These are phyloP conservation scores for Solenopsis invicta DNA, from an alignment of 1,140 invertebrate genomes.

Conservation along the genomic window DNA sequence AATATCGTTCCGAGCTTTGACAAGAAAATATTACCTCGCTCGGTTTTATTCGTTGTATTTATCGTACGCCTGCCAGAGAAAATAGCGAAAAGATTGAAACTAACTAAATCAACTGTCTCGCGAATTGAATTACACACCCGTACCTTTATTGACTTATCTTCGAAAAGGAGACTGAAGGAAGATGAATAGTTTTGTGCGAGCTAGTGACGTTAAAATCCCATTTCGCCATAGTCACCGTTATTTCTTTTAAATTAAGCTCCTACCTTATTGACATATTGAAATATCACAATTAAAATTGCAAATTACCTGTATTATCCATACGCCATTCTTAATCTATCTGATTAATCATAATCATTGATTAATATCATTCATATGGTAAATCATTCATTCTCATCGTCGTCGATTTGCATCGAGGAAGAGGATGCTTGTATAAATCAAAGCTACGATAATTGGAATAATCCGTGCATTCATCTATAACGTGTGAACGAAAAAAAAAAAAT, in stretches of 20 bases:
- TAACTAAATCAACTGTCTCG: background rate
- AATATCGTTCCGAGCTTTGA: background rate
- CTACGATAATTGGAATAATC: constrained; percentile 32
- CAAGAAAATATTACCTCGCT: background rate
- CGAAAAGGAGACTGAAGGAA: background rate
- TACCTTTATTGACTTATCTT: background rate
- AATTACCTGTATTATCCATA: background rate
- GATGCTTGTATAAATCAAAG: background rate
- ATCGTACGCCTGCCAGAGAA: background rate
- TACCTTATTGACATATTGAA: background rate
- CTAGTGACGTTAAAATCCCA: background rate
- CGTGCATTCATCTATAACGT: background rate
- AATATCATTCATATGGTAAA: background rate
- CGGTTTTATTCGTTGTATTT: background rate
- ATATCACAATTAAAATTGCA: constrained; percentile 15
- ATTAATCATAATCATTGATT: background rate
- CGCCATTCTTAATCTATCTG: background rate
- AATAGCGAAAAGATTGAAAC: background rate
- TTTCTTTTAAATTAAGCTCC: background rate
- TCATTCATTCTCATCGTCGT: background rate
- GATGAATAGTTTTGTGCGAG: constrained; percentile 1
- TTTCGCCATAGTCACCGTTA: background rate
- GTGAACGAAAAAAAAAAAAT: background rate
- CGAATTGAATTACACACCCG: background rate
- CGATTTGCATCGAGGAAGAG: background rate